phyloP scores from a whole-genome alignment of 2,113 vertebrate genomes.

The Phasianus colchicus region DNA sequence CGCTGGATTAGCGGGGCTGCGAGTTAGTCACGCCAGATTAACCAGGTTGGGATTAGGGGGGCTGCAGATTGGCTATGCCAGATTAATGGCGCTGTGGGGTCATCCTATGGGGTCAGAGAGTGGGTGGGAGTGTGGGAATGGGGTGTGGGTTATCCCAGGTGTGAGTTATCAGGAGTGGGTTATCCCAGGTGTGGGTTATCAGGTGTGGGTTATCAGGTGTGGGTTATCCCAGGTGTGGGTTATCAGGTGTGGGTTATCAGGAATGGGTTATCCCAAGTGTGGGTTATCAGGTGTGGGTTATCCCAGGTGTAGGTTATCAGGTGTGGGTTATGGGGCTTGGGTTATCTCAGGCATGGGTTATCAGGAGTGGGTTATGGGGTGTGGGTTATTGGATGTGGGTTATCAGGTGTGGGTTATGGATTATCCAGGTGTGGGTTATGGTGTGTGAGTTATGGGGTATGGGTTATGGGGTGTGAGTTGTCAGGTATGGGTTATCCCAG shows the following conservation, averaged over 20 bases:
- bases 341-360: neutral
- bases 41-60: no score
- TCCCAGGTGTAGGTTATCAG: neutral
- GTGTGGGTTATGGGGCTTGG: accelerated
- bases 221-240: neutral
- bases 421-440: no score
- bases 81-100: no score
- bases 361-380: neutral
- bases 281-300: neutral
- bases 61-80: no score
- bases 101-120: no score
- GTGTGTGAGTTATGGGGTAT: no score
- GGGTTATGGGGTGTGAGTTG: no score
- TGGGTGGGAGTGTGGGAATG: no score
- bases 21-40: neutral
- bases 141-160: neutral
- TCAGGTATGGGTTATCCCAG: no score
- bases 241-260: neutral
- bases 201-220: neutral
- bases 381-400: no score
- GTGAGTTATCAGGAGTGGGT: neutral
- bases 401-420: neutral
- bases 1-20: neutral
- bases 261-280: neutral
- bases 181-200: no score